These are phyloP conservation scores for Notothenia coriiceps DNA, from an alignment of 2,113 vertebrate species.

Conservation along the genomic window DNA sequence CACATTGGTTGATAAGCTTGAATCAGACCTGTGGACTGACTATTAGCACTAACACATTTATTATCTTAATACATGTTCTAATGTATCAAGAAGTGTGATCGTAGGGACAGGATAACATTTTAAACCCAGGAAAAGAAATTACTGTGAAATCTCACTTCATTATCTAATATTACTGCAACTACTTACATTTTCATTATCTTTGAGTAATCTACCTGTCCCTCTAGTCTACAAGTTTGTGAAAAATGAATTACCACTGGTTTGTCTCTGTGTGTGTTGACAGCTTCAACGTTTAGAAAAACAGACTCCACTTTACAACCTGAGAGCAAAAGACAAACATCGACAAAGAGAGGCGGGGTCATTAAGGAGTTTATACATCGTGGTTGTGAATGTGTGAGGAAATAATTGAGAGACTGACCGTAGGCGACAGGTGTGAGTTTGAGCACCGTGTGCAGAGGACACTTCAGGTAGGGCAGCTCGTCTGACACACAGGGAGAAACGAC, in stretches of 20 bases:
- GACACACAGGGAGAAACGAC: neutral
- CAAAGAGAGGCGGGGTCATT: neutral
- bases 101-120: no score
- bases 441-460: conserved; percentile 83
- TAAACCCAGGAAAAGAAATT: no score
- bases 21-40: no score
- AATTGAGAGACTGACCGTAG: conserved; percentile 74
- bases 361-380: neutral
- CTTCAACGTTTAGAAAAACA: conserved; percentile 91
- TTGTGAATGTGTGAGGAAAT: neutral
- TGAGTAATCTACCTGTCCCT: no score
- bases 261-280: conserved; percentile 92
- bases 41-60: no score
- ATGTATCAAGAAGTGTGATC: no score
- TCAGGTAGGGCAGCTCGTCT: conserved; percentile 84
- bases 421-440: conserved; percentile 84
- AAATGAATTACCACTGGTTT: conserved; percentile 82
- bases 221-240: no score
- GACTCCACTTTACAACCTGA: conserved; percentile 92
- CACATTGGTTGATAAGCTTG: no score
- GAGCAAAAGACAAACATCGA: conserved; percentile 11
- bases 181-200: no score
- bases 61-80: no score
- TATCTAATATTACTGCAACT: no score
- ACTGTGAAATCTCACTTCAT: no score